phyloP scores from a whole-genome alignment of 2,888 invertebrate genomes.

The Epiblema foenella region DNA sequence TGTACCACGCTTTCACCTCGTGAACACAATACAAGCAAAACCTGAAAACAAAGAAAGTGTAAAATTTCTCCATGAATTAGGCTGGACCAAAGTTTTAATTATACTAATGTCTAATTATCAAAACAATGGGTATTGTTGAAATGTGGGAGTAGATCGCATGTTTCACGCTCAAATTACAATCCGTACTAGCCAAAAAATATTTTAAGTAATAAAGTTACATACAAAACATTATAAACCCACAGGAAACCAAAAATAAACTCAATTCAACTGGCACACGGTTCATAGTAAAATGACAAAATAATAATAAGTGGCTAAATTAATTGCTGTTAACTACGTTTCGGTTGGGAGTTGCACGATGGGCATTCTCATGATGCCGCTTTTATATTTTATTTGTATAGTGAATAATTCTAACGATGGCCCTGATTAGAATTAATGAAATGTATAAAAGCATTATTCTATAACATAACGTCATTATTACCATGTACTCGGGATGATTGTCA shows the following conservation, averaged over 20 bases:
- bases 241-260: neutral
- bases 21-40: slow-evolving; percentile 36
- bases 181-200: slow-evolving; percentile 19
- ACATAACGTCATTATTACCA: too few species aligned
- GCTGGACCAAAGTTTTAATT: slow-evolving; percentile 34
- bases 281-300: neutral
- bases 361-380: neutral
- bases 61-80: slow-evolving; percentile 34
- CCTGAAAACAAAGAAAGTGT: slow-evolving; percentile 41
- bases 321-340: slow-evolving; percentile 6
- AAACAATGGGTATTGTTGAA: slow-evolving; percentile 38
- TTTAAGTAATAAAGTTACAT: slow-evolving; percentile 11
- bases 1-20: slow-evolving; percentile 35
- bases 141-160: slow-evolving; percentile 38
- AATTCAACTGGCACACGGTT: neutral
- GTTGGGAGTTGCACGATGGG: neutral
- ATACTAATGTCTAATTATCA: slow-evolving; percentile 34
- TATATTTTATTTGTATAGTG: neutral
- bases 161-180: slow-evolving; percentile 24
- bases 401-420: too few species aligned
- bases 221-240: neutral
- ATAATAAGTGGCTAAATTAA: neutral
- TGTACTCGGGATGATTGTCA: too few species aligned
- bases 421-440: too few species aligned
- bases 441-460: too few species aligned